These are phyloP conservation scores for Drosophila guanche DNA, from an alignment of 1,140 invertebrate species.

Conservation along the genomic window DNA sequence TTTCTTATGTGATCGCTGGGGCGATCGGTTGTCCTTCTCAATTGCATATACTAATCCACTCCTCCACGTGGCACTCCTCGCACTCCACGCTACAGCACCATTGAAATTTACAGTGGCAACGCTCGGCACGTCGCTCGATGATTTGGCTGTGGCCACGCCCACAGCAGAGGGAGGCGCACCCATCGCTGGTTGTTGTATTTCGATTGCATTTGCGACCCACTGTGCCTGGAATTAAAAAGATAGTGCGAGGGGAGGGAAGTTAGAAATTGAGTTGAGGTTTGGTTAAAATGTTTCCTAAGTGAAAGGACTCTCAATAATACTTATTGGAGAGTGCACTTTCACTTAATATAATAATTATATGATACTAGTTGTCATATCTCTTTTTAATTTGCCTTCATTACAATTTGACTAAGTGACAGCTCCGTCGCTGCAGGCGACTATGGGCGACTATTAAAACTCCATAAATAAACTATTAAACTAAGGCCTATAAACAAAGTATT, in stretches of 20 bases:
- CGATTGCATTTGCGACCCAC: constrained; percentile 91
- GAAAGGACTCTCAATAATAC: too few species aligned
- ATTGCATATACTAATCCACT: constrained; percentile 94
- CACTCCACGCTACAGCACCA: constrained; percentile 97
- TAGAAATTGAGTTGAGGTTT: neutral
- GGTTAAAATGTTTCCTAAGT: too few species aligned
- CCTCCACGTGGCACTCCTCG: constrained; percentile 91
- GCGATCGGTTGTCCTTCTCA: constrained; percentile 68
- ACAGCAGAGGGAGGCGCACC: constrained; percentile 94
- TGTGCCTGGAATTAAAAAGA: constrained; percentile 86
- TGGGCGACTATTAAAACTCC: constrained; percentile 62
- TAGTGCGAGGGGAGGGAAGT: neutral
- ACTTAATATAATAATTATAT: too few species aligned
- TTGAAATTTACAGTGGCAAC: constrained; percentile 94
- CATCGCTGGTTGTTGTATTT: constrained; percentile 88
- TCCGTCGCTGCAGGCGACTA: neutral
- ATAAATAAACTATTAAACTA: constrained; percentile 78
- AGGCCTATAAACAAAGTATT: constrained; percentile 72
- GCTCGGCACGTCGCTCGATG: constrained; percentile 89
- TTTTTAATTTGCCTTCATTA: too few species aligned
- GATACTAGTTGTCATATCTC: too few species aligned
- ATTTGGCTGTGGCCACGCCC: constrained; percentile 94
- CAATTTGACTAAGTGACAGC: too few species aligned
- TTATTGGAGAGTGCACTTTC: too few species aligned
- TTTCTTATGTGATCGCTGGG: constrained; percentile 25